Evolutionary conservation across 2,113 vertebrate genomes (phyloP), one percentile per base, ranked within the genome.

Genomic region (Ophthalmotilapia sp.): DNA sequence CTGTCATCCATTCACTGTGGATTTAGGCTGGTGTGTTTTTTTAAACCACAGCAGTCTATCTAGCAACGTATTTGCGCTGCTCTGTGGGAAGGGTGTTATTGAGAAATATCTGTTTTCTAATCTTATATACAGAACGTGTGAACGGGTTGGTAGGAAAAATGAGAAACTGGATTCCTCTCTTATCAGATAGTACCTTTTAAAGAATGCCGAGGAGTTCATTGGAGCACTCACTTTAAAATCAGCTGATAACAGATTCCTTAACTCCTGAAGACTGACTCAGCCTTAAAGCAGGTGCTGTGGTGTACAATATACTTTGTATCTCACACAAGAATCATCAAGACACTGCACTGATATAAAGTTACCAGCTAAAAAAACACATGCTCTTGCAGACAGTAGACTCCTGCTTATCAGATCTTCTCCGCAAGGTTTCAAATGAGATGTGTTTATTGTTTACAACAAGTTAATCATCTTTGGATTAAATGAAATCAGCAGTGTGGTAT

Each of bases 101-200:
- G 31, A 45, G 13, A 45, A 65, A 79, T 15, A 45, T 77, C n/a
- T 75, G 40, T 40, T 55, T 29, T 83, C 12, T 58, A 54, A 82
- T 88, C 65, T 54, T 51, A 81, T 53, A 73, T 40, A 21, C 62
- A 51, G 45, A 68, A 56, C 23, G 42, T 56, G 40, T 86, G 82
- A 89, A 79, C 58, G 79, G 38, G 58, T 80, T 13, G 49, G 42
- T 60, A 70, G 40, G 9, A 21, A 77, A 17, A 54, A 31, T n/a
- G 11, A 68, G n/a, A 58, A 54, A 15, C 40, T 13, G 38, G 53
- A 89, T 83, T 84, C 85, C 80, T 83, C 17, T 29, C 51, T 91
- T 87, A 93, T 94, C 93, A 91, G 89, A 91, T 84, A 15, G 58
- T 4, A 42, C 33, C 29, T 92, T 94, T 87, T 86, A n/a, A 93